These are phyloP conservation scores for Pedionomus torquatus DNA, from an alignment of 2,113 vertebrate species.

Conservation along the genomic window DNA sequence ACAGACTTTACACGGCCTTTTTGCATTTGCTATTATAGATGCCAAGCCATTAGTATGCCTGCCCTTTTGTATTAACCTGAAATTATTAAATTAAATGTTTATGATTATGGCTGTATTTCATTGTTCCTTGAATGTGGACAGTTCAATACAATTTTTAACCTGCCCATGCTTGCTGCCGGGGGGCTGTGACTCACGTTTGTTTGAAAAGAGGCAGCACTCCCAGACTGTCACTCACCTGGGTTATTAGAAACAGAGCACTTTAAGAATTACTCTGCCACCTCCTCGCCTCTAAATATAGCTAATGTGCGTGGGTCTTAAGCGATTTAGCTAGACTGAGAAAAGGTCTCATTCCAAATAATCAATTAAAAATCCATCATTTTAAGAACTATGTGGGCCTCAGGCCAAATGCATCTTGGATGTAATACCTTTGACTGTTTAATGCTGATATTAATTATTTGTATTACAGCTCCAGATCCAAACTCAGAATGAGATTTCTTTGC, in stretches of 20 bases:
- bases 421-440: slow-evolving; percentile 51
- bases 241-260: slow-evolving; percentile 74
- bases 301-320: slow-evolving; percentile 53
- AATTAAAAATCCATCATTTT: slow-evolving; percentile 68
- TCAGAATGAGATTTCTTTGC: neutral
- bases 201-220: slow-evolving; percentile 71
- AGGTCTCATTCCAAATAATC: slow-evolving; percentile 66
- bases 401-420: slow-evolving; percentile 49
- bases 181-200: slow-evolving; percentile 71
- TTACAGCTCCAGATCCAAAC: slow-evolving; percentile 30
- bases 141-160: slow-evolving; percentile 67
- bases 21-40: neutral
- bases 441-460: slow-evolving; percentile 46
- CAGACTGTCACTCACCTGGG: slow-evolving; percentile 72
- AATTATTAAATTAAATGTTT: slow-evolving; percentile 50
- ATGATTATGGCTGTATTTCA: slow-evolving; percentile 15
- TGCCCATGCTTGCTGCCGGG: slow-evolving; percentile 18
- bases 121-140: slow-evolving; percentile 43
- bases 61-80: slow-evolving; percentile 34
- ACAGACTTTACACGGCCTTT: neutral
- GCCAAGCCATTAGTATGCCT: neutral
- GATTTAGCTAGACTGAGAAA: slow-evolving; percentile 55
- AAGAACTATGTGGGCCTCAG: slow-evolving; percentile 43
- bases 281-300: slow-evolving; percentile 77
- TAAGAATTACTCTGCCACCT: slow-evolving; percentile 73